Conservation (phyloP, 1,140 invertebrate species). For the Drosophila sturtevanti region DNA sequence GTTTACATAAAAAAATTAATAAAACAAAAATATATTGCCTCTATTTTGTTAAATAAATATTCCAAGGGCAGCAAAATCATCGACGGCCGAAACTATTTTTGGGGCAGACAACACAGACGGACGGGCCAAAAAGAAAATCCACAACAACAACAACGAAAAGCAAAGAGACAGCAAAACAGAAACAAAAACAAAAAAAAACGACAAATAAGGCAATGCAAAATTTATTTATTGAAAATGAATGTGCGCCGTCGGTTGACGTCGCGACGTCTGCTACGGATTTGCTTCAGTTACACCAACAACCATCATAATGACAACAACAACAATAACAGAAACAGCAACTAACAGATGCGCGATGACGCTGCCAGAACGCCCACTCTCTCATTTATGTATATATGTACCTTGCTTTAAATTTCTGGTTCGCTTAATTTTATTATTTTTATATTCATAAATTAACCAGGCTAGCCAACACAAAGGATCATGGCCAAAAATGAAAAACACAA, state of each 20-base stretch:
- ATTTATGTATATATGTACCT: background rate
- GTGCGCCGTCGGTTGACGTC: constrained; percentile 58
- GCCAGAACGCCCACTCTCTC: constrained; percentile 61
- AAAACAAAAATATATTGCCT: constrained; percentile 1
- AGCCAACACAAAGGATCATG: constrained; percentile 63
- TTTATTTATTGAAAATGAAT: constrained; percentile 65
- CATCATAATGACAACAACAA: constrained; percentile 39
- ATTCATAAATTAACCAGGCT: constrained; percentile 28
- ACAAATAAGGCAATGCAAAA: constrained; percentile 80
- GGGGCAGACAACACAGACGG: constrained; percentile 48
- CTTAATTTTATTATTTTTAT: background rate
- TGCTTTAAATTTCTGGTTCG: background rate
- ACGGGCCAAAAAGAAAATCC: constrained; percentile 53
- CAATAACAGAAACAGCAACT: constrained; percentile 12
- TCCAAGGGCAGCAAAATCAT: constrained; percentile 49
- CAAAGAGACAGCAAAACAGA: constrained; percentile 43
- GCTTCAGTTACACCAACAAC: constrained; percentile 71
- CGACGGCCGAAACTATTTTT: constrained; percentile 62
- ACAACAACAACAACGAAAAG: constrained; percentile 24
- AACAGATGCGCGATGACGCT: constrained; percentile 68
- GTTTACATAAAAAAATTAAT: constrained; percentile 3
- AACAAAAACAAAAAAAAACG: constrained; percentile 49
- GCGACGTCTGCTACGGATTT: constrained; percentile 72
- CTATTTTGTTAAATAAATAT: constrained; percentile 45
- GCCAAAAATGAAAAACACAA: constrained; percentile 17